Conservation (phyloP, 2,888 invertebrate species). For the Calliphora vomitoria region DNA sequence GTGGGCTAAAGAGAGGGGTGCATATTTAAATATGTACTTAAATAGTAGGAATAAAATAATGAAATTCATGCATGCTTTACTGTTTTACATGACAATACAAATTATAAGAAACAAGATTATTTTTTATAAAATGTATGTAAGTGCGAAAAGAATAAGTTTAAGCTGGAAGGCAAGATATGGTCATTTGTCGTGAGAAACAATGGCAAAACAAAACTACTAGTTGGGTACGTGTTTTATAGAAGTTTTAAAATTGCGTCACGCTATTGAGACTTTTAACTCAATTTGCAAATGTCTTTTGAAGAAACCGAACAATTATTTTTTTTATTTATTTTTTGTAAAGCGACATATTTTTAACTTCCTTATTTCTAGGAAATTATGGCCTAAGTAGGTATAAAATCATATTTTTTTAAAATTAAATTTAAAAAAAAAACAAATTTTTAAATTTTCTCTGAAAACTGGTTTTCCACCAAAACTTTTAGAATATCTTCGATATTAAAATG, state of each 20-base stretch:
- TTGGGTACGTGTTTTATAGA: background rate
- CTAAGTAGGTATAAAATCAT: too few species aligned
- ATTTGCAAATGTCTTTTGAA: background rate
- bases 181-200: slow-evolving; percentile 26
- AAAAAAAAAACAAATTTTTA: too few species aligned
- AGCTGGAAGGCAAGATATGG: background rate
- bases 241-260: slow-evolving; percentile 22
- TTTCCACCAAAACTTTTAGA: too few species aligned
- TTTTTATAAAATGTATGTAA: background rate
- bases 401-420: too few species aligned
- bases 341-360: too few species aligned
- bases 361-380: background rate
- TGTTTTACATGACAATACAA: slow-evolving; percentile 54
- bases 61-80: slow-evolving; percentile 14
- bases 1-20: slow-evolving; percentile 7
- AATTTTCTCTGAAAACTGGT: too few species aligned
- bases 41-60: background rate
- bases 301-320: slow-evolving; percentile 15
- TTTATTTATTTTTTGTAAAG: too few species aligned
- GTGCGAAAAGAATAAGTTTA: background rate
- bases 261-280: background rate
- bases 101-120: slow-evolving; percentile 45
- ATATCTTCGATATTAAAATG: too few species aligned
- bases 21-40: background rate
- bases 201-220: background rate